These are phyloP conservation scores for Tenthredo distinguenda DNA, from an alignment of 2,888 invertebrate species.

Conservation along the genomic window DNA sequence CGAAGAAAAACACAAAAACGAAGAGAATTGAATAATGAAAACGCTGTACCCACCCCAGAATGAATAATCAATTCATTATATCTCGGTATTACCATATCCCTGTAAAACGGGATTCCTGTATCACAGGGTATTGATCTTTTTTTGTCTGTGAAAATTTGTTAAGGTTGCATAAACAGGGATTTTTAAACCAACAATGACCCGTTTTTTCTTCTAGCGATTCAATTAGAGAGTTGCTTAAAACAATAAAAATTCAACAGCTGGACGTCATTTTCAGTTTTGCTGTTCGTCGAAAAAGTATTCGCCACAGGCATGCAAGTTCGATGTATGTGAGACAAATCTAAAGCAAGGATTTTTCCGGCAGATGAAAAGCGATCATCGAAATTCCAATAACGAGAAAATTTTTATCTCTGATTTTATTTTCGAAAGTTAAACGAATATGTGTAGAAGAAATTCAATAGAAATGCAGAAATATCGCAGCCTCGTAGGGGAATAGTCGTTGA, in stretches of 20 bases:
- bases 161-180: not conserved
- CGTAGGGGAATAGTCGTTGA: not conserved
- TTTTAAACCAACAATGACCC: not conserved
- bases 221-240: not conserved
- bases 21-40: not conserved
- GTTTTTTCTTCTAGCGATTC: not conserved
- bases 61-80: not conserved
- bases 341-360: not conserved
- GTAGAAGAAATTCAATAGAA: not conserved
- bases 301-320: not conserved
- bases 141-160: not conserved
- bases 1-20: not conserved
- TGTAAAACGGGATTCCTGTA: not conserved
- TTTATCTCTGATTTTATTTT: not conserved
- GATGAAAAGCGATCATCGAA: not conserved
- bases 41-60: slow-evolving; percentile 1
- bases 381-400: not conserved
- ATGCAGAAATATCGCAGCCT: not conserved
- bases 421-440: not conserved
- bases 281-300: not conserved
- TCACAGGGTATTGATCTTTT: not conserved
- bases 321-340: not conserved
- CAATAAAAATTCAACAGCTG: not conserved
- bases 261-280: not conserved
- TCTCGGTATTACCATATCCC: not conserved